These are phyloP conservation scores for Cryptoblepharus egeriae DNA, from an alignment of 2,797 vertebrate genomes.

Conservation along the genomic window DNA sequence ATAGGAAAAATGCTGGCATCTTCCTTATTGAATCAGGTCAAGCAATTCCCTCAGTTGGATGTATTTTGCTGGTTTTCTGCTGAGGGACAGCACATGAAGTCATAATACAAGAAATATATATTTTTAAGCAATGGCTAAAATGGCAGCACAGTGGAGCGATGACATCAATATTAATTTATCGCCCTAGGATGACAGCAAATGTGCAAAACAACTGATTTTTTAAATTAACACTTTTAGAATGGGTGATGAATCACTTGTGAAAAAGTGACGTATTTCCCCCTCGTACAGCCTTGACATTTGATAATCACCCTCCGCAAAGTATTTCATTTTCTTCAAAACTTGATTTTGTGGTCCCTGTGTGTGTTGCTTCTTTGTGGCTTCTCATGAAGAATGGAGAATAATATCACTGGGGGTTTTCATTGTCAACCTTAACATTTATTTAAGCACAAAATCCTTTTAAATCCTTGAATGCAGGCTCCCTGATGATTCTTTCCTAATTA, in stretches of 20 bases:
- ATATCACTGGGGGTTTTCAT: not conserved
- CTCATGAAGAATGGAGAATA: slow-evolving; percentile 1
- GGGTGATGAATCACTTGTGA: slow-evolving; percentile 62
- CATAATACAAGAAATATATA: no score
- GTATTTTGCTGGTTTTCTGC: not conserved
- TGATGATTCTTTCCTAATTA: not conserved
- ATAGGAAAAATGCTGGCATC: not conserved
- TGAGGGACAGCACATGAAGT: not conserved
- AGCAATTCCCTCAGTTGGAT: not conserved
- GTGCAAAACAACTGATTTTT: slow-evolving; percentile 67
- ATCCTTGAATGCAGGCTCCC: not conserved
- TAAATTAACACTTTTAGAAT: slow-evolving; percentile 55
- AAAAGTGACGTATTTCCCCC: slow-evolving; percentile 45
- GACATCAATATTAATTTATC: slow-evolving; percentile 54
- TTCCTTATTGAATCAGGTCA: not conserved
- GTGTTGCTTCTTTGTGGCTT: not conserved
- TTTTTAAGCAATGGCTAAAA: slow-evolving; percentile 23
- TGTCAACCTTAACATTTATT: not conserved
- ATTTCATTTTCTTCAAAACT: slow-evolving; percentile 46
- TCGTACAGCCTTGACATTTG: slow-evolving; percentile 51
- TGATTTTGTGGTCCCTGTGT: not conserved
- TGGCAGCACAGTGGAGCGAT: slow-evolving; percentile 43
- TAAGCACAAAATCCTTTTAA: not conserved
- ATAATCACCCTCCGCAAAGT: slow-evolving; percentile 54
- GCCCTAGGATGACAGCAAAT: slow-evolving; percentile 58